phyloP scores from a whole-genome alignment of 2,113 vertebrate genomes.

The Silurus asotus region DNA sequence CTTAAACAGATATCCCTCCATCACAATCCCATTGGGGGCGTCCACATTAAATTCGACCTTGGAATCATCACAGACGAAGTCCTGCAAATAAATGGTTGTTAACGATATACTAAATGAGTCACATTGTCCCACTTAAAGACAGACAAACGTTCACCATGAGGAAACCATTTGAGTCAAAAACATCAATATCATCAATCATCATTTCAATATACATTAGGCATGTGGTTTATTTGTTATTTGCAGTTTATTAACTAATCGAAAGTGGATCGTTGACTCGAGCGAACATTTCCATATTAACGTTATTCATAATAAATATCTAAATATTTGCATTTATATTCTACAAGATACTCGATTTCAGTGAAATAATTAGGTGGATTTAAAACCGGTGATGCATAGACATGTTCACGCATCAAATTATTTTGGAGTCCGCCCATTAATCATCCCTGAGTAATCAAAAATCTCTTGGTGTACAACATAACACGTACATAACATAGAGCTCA shows the following conservation, averaged over 20 bases:
- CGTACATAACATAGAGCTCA: not conserved
- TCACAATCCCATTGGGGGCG: constrained; percentile 77
- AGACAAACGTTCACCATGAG: not conserved
- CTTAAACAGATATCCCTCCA: constrained; percentile 79
- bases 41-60: constrained; percentile 76
- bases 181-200: not conserved
- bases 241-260: not conserved
- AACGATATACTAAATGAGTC: not conserved
- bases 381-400: not conserved
- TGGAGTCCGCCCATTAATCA: not conserved
- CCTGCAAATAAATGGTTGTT: constrained; percentile 54
- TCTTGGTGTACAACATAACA: not conserved
- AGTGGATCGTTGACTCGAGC: not conserved
- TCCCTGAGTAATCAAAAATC: not conserved
- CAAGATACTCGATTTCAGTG: not conserved
- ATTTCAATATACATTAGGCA: not conserved
- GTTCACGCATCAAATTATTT: not conserved
- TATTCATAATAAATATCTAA: not conserved
- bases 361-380: not conserved
- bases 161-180: not conserved
- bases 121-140: not conserved
- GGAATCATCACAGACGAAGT: constrained; percentile 74
- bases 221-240: not conserved
- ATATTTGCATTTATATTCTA: too few species aligned
- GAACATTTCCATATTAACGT: not conserved